These are phyloP conservation scores for Centropus unirufus DNA, from an alignment of 2,113 vertebrate genomes.

Conservation along the genomic window DNA sequence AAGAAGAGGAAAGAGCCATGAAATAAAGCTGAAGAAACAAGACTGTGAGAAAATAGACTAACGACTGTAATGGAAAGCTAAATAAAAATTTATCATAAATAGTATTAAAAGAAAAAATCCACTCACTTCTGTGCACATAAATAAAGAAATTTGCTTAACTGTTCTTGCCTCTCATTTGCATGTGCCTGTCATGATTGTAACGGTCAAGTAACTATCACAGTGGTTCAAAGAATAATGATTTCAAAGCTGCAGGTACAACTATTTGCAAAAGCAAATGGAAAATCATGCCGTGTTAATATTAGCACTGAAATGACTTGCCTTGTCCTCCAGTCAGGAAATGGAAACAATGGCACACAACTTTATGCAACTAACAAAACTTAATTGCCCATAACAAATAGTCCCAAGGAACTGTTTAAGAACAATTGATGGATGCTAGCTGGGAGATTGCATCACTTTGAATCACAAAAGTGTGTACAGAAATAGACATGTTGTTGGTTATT, in stretches of 20 bases:
- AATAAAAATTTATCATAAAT: background rate
- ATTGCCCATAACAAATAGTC: conserved; percentile 11
- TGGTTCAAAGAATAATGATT: background rate
- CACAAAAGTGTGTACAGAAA: background rate
- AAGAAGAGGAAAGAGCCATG: background rate
- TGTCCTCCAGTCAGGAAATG: conserved; percentile 36
- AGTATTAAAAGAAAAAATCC: background rate
- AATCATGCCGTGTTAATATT: background rate
- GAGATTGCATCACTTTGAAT: conserved; percentile 36
- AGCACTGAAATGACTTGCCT: conserved; percentile 1
- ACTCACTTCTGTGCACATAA: background rate
- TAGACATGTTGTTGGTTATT: background rate
- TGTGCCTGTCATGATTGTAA: background rate
- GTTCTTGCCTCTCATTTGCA: background rate
- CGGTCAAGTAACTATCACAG: background rate
- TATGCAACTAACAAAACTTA: background rate
- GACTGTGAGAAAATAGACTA: background rate
- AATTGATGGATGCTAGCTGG: conserved; percentile 58
- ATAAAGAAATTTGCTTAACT: background rate
- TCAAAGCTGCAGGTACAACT: background rate
- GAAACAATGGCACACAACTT: conserved; percentile 47
- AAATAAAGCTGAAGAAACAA: background rate
- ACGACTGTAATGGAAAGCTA: background rate
- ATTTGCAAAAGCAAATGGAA: background rate
- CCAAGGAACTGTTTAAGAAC: conserved; percentile 13